Evolutionary conservation across 2,888 invertebrate genomes (phyloP), one percentile per base, ranked within the genome.

Genomic region (Macropis europaea): DNA sequence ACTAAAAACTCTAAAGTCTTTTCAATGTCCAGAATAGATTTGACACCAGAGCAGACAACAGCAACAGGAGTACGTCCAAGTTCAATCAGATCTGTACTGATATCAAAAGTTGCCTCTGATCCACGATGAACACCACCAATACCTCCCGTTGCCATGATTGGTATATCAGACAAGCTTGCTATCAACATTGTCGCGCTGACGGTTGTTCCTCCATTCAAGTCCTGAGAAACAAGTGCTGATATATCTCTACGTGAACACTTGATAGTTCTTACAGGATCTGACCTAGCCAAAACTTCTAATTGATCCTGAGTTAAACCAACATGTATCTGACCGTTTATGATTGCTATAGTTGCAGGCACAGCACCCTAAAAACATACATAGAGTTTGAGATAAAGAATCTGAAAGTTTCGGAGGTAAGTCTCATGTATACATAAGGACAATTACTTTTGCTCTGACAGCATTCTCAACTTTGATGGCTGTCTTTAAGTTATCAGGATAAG

Each of bases 1-100:
- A 97, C 97, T 91, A 99, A 91, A 89, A 95, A 98, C 89, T 99
- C 99, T 47, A 99, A 91, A 0, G 99, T 99, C 87, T 95, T 94
- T 2, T 94, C 95, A 82, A 99, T 97, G 89, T 99, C 99, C 64
- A 99, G 92, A 82, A 99, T 99, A 17, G 99, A 98, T 91, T 99
- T 99, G 60, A 98, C 94, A 0, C 99, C 99, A 85, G 98, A 97
- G 81, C 97, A 98, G 1, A 99, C 94, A 4, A 99, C 98, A 45
- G 97, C 94, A 0, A 99, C 94, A 11, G 95, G 94, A 71, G 95
- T 97, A 64, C 95, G 93, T 0, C 97, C 96, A 56, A 99, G 91
- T 90, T 99, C 99, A 5, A 93, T 94, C 53, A 99, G 92, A 91
- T 99, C 99, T 0, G 99, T 97, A 71, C 99, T 99, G 56, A 99